Percentiles rank a stretch among this genome's conserved stretches.
phyloP scores from a whole-genome alignment of 2,888 invertebrate genomes.

The Cynaeus angustus region DNA sequence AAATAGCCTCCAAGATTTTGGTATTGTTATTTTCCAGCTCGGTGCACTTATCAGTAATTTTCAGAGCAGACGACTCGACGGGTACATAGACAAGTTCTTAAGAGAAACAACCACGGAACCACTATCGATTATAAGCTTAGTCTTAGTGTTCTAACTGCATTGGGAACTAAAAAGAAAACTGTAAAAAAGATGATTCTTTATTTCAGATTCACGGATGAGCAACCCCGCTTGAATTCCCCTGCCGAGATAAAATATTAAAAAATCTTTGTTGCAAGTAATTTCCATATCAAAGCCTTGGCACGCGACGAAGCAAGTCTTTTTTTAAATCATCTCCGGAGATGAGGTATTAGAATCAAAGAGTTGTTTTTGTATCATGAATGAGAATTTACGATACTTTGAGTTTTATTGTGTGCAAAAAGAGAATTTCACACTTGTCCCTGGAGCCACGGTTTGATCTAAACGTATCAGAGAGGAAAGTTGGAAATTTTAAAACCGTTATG shows the following conservation, averaged over 20 bases:
- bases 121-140: background rate
- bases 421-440: slow-evolving; percentile 5
- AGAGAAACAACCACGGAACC: background rate
- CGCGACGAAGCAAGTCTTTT: slow-evolving; percentile 7
- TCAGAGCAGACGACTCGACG: slow-evolving; percentile 23
- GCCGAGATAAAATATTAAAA: slow-evolving; percentile 21
- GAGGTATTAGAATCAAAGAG: slow-evolving; percentile 24
- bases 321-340: slow-evolving; percentile 22
- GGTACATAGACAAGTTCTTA: background rate
- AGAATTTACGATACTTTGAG: slow-evolving; percentile 4
- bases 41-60: slow-evolving; percentile 34
- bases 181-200: no score
- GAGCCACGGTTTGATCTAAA: background rate
- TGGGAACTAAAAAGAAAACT: no score
- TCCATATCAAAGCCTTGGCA: slow-evolving; percentile 18
- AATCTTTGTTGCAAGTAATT: slow-evolving; percentile 16
- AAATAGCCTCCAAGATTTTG: slow-evolving; percentile 18
- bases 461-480: background rate
- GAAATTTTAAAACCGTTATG: slow-evolving; percentile 21
- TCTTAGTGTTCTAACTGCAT: background rate
- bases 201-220: no score
- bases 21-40: slow-evolving; percentile 34
- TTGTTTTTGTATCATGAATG: slow-evolving; percentile 12
- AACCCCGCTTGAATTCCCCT: no score
- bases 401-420: slow-evolving; percentile 9